Base-by-base conservation (phyloP, 2,113 vertebrate species). In the Conger conger region DNA sequence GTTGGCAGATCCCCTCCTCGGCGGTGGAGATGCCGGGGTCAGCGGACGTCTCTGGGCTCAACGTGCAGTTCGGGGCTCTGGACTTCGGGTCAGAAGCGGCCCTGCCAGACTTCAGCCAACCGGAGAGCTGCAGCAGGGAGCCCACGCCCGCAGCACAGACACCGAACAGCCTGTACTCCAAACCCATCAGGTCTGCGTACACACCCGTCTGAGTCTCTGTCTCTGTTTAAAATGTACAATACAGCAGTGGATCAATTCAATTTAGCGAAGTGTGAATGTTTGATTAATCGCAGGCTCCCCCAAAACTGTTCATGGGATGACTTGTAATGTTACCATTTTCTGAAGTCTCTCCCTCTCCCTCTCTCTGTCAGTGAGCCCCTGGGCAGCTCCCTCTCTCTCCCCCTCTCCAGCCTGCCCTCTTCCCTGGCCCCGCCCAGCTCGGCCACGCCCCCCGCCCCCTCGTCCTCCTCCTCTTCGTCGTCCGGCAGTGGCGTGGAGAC, bases 21-120 rank as follows among this genome's bases (percentile, higher is more conserved):
- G 98, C 98, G 45, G 98, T 99, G 88, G 98, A 99, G 92, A 99
- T 99, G 98, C 97, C 98, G 1, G 98, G 97, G 50, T 96, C 96
- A 33, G 91, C 97, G 9, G 98, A 99, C 45, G 87, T 99, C 82
- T 95, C 94, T 53, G 97, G 96, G 37, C 94, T 99, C 89, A 99
- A 99, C 87, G 96, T 99, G 90, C 98, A 99, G 90, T 99, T 99
- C 91, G 98, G 98, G 45, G 97, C 98, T 82, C 91, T 99, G 50
- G 97, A 99, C 92, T 99, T 99, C 93, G 97, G 97, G 85, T 96
- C 97, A 83, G 98, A 98, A 87, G 89, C 96, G 30, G 91, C 94
- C 1, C 91, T 96, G 3, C 92, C 93, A 5, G 96, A 97, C 38
- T 94, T 97, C 91, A 92, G 94, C 87, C 95, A 96, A 80, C n/a